Evolutionary conservation across 2,888 invertebrate genomes (phyloP).

Genomic region (Fragum whitleyi): DNA sequence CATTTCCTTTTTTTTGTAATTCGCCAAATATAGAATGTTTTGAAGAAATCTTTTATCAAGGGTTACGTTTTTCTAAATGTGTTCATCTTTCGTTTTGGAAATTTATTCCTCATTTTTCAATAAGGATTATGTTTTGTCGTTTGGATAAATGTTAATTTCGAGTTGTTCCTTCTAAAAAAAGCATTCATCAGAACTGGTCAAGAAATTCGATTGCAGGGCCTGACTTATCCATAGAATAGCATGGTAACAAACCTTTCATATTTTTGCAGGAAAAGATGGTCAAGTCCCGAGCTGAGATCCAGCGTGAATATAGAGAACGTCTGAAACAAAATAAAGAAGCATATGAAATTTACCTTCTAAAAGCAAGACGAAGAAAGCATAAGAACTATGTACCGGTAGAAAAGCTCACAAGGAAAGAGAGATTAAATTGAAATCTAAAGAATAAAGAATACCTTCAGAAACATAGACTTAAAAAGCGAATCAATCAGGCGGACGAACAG

Average conservation of each 20-base stretch:
- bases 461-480: conserved; percentile 19
- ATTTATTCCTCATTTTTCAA: not conserved
- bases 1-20: too few species aligned
- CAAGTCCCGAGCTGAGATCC: not conserved
- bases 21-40: too few species aligned
- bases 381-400: conserved; percentile 24
- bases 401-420: conserved; percentile 1
- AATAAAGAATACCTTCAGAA: conserved; percentile 15
- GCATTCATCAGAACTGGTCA: too few species aligned
- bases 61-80: too few species aligned
- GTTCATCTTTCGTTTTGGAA: too few species aligned
- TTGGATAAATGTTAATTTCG: not conserved
- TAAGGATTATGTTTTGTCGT: not conserved
- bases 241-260: conserved; percentile 12
- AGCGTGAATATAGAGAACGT: not conserved
- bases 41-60: too few species aligned
- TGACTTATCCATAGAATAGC: not conserved
- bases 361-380: conserved; percentile 15
- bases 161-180: too few species aligned
- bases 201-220: too few species aligned
- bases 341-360: conserved; percentile 8
- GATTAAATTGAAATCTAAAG: not conserved
- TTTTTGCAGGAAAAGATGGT: conserved; percentile 6
- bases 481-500: not conserved
- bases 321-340: not conserved